Conservation (phyloP, 2,113 vertebrate genomes). For the Anarhynchus alexandrinus region DNA sequence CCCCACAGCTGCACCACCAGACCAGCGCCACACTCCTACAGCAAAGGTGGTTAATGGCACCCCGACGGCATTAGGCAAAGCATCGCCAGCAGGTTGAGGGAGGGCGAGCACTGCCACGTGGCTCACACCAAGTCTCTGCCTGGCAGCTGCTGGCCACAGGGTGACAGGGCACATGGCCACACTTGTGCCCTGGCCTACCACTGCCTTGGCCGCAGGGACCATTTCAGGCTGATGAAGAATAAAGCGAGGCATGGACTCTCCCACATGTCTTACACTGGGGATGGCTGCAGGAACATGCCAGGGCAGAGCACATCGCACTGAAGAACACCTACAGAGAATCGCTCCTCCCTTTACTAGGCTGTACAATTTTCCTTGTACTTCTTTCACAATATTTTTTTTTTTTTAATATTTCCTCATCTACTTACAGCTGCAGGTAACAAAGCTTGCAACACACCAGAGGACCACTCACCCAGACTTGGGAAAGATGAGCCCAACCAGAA, state of each 20-base stretch:
- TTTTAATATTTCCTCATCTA: not conserved
- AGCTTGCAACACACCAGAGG: not conserved
- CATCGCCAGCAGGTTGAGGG: not conserved
- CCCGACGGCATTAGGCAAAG: not conserved
- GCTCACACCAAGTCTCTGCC: not conserved
- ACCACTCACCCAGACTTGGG: not conserved
- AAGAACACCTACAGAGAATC: not conserved
- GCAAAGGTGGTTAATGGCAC: accelerated
- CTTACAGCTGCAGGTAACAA: not conserved
- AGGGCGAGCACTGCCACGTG: accelerated
- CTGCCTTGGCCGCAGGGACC: not conserved
- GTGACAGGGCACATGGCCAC: not conserved
- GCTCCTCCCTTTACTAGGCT: not conserved
- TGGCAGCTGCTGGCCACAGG: not conserved
- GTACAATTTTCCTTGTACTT: not conserved
- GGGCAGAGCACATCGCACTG: not conserved
- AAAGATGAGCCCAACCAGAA: not conserved
- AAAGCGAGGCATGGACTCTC: not conserved
- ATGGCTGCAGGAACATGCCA: not conserved
- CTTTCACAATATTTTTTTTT: not conserved
- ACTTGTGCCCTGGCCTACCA: not conserved
- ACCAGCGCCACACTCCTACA: not conserved
- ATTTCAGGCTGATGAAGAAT: not conserved
- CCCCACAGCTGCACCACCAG: not conserved
- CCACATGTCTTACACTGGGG: accelerated